Evolutionary conservation across 2,888 invertebrate genomes (phyloP), one percentile per base, ranked within the genome.

Genomic region (Suillia variegata): DNA sequence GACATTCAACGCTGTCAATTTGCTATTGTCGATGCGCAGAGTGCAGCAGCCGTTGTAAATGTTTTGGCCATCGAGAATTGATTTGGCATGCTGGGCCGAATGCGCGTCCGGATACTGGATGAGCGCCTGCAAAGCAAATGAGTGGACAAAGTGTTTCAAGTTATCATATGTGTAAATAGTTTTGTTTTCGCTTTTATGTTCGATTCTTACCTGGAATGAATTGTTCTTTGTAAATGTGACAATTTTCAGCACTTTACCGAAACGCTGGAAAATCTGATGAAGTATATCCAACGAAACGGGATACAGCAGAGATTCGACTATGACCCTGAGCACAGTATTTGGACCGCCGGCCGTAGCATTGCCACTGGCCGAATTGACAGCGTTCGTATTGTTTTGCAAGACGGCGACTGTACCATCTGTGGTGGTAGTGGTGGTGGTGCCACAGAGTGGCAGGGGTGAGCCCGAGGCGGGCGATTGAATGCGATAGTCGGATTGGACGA

Each of bases 201-300:
- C n/a, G n/a, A n/a, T 12, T 70, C 74, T 67, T 66, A 82, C 82
- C 80, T 82, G 82, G 82, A 82, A 83, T 82, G 83, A 87, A 96
- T 98, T 97, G 84, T 99, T 99, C 87, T 99, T 99, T 78, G 96
- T 98, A 87, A 99, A 99, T 74, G 98, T 99, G 81, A 99, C 98
- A 79, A 99, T 98, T 85, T 98, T 98, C 79, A 98, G 88, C 77
- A 99, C 98, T 86, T 97, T 98, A 76, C 99, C 99, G 84, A 94
- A 98, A 73, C 98, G 90, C 76, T 96, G 95, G 88, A 99, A 99
- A 84, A 99, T 96, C 88, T 98, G 91, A 76, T 96, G 93, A 69
- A 99, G 88, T 66, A 98, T 94, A 83, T 99, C 99, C 79, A 99
- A 88, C 58, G 96, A 95, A 75, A 99, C 97, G 54, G 98, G 98